Evolutionary conservation across 2,888 invertebrate species (phyloP), one percentile per base, ranked within the genome.

Genomic region (Andricus curvator): DNA sequence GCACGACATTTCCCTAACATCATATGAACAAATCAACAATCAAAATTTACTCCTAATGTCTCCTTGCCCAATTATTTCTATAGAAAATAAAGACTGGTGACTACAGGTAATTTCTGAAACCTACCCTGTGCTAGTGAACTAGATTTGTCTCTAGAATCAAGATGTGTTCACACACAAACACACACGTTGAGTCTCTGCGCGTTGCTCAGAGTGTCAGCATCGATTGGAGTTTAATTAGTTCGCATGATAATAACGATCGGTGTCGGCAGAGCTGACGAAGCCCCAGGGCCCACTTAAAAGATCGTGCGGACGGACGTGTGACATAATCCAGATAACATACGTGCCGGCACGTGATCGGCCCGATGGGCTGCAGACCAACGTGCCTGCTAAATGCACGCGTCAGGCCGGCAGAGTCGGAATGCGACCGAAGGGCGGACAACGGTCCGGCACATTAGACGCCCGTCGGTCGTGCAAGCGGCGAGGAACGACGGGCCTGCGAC

Each of bases 221-320:
- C 83, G 89, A 91, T 91, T 89, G 90, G 87, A 88, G 87, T 90
- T 91, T 90, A 91, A 91, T 91, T 91, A 90, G 90, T 91, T 89
- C 85, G 89, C 88, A 89, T 89, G 90, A 90, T 90, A 89, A 89
- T 89, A 88, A 87, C 86, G 85, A 85, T 66, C 74, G 77, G 80
- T 78, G 80, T 77, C 64, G 82, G 78, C 81, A 80, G 77, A 81
- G 84, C 81, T 85, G 81, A 81, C 29, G 81, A 81, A 80, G 82
- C 82, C 68, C 68, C 70, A 44, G 67, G 80, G 70, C 70, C 48
- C n/a, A 11, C 51, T 51, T 56, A 33, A 74, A 70, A 77, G 67
- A 33, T 62, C 64, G 68, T 41, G 56, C 74, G 80, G 78, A 79
- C 56, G 83, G 82, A 85, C 83, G 80, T 66, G 82, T 84, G 84